A percentile compares a stretch with the other conserved stretches of the same genome.
Conservation (phyloP, 2,797 vertebrate genomes). For the Sebastes umbrosus region DNA sequence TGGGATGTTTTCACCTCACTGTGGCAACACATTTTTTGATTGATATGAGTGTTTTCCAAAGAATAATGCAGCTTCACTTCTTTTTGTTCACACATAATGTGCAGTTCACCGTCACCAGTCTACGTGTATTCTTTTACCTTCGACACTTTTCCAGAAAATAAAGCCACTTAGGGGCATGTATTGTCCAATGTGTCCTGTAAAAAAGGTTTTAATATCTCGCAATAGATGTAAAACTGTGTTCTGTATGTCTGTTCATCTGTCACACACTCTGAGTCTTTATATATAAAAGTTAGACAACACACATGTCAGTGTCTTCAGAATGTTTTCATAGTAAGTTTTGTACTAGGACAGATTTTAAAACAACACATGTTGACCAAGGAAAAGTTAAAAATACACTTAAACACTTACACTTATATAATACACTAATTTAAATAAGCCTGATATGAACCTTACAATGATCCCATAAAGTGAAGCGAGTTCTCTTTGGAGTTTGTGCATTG, state of each 20-base stretch:
- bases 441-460: not conserved
- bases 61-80: slow-evolving; percentile 18
- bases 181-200: slow-evolving; percentile 4
- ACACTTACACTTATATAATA: no score
- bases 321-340: not conserved
- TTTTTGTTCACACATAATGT: slow-evolving; percentile 2
- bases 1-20: slow-evolving; percentile 24
- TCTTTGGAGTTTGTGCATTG: not conserved
- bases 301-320: not conserved
- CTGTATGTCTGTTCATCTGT: slow-evolving; percentile 9
- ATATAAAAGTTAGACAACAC: not conserved
- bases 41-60: slow-evolving; percentile 37
- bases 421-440: not conserved
- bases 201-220: not conserved
- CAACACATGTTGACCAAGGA: not conserved
- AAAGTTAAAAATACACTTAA: no score
- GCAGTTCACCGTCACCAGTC: not conserved
- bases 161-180: not conserved
- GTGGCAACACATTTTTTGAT: slow-evolving; percentile 38
- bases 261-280: not conserved
- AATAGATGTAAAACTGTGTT: slow-evolving; percentile 3
- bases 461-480: not conserved
- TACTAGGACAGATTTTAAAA: not conserved
- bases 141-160: not conserved
- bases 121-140: not conserved